A percentile compares a stretch with the other conserved stretches of the same genome.
Conservation (phyloP, 2,797 vertebrate species). For the Halcyon badia region DNA sequence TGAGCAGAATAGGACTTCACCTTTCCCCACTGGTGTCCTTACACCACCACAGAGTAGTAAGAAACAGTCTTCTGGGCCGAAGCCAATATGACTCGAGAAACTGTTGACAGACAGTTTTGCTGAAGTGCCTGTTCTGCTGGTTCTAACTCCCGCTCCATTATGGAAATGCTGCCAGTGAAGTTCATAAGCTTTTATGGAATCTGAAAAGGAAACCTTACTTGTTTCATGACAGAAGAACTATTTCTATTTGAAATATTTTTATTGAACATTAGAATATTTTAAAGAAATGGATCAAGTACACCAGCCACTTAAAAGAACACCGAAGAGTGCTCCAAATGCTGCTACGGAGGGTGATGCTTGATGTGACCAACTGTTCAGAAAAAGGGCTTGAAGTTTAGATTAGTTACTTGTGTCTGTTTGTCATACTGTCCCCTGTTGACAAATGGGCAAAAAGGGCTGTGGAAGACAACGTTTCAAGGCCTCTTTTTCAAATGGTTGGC, state of each 20-base stretch:
- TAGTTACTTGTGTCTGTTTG: neutral
- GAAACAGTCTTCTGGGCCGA: constrained; percentile 79
- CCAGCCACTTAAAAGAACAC: constrained; percentile 87
- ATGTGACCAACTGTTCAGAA: constrained; percentile 66
- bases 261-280: constrained; percentile 67
- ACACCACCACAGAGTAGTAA: constrained; percentile 94
- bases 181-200: constrained; percentile 64
- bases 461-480: constrained; percentile 47
- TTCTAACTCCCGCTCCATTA: constrained; percentile 28
- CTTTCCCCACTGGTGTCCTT: constrained; percentile 89
- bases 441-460: neutral
- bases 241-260: constrained; percentile 77
- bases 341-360: constrained; percentile 91
- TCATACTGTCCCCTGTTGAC: neutral
- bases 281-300: constrained; percentile 77
- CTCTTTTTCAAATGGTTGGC: constrained; percentile 68
- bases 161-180: constrained; percentile 46
- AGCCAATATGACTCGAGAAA: constrained; percentile 47
- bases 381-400: constrained; percentile 57
- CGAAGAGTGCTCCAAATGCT: constrained; percentile 88
- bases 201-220: constrained; percentile 29
- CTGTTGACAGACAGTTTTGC: constrained; percentile 36
- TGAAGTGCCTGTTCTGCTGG: constrained; percentile 65
- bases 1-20: constrained; percentile 83
- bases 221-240: constrained; percentile 43